Evolutionary conservation across 2,113 vertebrate species (phyloP), one percentile per base, ranked within the genome.

Genomic region (Oreochromis aureus): DNA sequence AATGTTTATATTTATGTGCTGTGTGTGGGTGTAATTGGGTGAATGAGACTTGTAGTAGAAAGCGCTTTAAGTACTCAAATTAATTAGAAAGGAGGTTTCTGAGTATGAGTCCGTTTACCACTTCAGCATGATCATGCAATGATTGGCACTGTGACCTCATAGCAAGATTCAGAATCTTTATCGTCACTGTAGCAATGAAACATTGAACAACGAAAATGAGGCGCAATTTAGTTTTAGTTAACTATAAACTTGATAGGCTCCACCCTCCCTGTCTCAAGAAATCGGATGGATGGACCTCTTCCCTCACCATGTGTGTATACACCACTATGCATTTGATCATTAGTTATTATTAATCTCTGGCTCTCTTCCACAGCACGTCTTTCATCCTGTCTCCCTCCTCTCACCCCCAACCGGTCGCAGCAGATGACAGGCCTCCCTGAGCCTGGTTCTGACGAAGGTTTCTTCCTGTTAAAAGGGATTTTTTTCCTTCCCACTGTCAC

Each of bases 271-370:
- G 61, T n/a, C 61, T 39, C 12, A 66, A 66, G 61, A n/a, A 66
- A 66, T n/a, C 13, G 19, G 18, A 66, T n/a, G 19, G 18, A 39
- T 66, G 34, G 61, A 66, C 10, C 32, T 66, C 61, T 66, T 66
- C 61, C 32, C 61, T 66, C 61, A 66, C 32, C 61, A n/a, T 66
- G 61, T 66, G 6, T 66, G 18, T n/a, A 66, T 66, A 66, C 61
- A 39, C 10, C 10, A n/a, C 61, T 66, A 19, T 66, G 34, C 61
- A 66, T 66, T 66, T 66, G 3, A 66, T 66, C 34, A 66, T 66
- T 13, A 66, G 61, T 66, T 22, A 66, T 66, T 66, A 66, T 39
- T 66, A 66, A 66, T 39, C 19, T 22, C 10, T 66, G 61, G 6
- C 19, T 66, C 34, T 66, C 34, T 66, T 39, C 34, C 10, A 66